phyloP scores from a whole-genome alignment of 2,888 invertebrate genomes.

The Lissonota sp. region DNA sequence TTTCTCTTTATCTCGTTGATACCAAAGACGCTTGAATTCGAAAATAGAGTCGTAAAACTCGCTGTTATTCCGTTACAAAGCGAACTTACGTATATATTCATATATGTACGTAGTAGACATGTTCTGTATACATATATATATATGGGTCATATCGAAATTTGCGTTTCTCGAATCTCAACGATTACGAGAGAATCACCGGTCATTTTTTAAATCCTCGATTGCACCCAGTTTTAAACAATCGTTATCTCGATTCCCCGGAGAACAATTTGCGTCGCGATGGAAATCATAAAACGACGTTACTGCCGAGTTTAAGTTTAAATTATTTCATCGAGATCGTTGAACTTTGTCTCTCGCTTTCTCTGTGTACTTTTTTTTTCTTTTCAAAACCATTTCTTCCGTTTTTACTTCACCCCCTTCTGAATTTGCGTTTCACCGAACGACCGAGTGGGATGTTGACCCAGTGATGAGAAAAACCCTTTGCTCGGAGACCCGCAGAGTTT shows the following conservation, averaged over 20 bases:
- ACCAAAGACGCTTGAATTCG: constrained; percentile 68
- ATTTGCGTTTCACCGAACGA: constrained; percentile 52
- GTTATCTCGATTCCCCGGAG: constrained; percentile 6
- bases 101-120: background rate
- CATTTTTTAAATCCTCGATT: constrained; percentile 29
- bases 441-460: constrained; percentile 77
- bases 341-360: constrained; percentile 19
- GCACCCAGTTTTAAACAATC: constrained; percentile 8
- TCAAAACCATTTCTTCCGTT: background rate
- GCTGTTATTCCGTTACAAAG: constrained; percentile 60
- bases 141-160: constrained; percentile 15
- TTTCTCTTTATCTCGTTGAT: constrained; percentile 68
- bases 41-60: constrained; percentile 74
- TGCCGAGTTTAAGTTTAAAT: background rate
- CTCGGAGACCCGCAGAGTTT: constrained; percentile 42
- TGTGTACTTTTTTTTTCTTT: constrained; percentile 10
- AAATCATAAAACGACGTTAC: constrained; percentile 13
- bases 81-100: background rate
- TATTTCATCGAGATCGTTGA: constrained; percentile 16
- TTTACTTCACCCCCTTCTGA: constrained; percentile 20
- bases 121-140: background rate
- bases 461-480: constrained; percentile 71
- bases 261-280: constrained; percentile 9
- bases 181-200: constrained; percentile 29
- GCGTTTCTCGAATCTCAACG: constrained; percentile 11